Conservation (phyloP, 1,140 invertebrate genomes). For the Zaprionus africanus region DNA sequence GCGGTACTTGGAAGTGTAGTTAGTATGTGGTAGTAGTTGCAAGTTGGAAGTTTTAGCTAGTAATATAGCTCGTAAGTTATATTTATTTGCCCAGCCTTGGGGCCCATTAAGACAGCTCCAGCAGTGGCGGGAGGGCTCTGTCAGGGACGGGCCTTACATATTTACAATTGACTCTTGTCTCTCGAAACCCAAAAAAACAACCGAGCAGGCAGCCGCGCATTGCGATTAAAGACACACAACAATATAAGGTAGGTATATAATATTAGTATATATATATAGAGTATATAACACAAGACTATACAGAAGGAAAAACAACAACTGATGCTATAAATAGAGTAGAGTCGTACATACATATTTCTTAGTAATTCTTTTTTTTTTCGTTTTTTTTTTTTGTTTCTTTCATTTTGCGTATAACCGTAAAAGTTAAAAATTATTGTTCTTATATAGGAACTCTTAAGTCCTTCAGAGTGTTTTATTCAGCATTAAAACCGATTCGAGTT, state of each 20-base stretch:
- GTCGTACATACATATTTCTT: slow-evolving; percentile 26
- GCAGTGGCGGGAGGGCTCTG: slow-evolving; percentile 20
- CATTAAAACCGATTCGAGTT: slow-evolving; percentile 58
- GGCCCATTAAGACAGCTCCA: slow-evolving; percentile 73
- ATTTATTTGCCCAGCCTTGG: slow-evolving; percentile 63
- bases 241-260: slow-evolving; percentile 45
- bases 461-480: slow-evolving; percentile 43
- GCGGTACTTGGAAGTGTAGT: slow-evolving; percentile 38
- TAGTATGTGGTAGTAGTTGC: slow-evolving; percentile 40
- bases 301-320: slow-evolving; percentile 4
- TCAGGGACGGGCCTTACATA: slow-evolving; percentile 62
- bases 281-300: slow-evolving; percentile 42
- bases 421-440: slow-evolving; percentile 77
- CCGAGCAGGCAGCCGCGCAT: slow-evolving; percentile 4
- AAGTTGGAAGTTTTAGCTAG: slow-evolving; percentile 1
- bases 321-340: slow-evolving; percentile 1
- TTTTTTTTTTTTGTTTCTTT: slow-evolving; percentile 20
- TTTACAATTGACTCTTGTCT: slow-evolving; percentile 66
- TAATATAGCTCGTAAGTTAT: slow-evolving; percentile 54
- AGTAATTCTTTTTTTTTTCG: slow-evolving; percentile 8
- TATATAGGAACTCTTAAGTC: slow-evolving; percentile 68
- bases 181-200: neutral
- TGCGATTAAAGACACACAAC: slow-evolving; percentile 26
- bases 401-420: slow-evolving; percentile 46
- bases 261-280: slow-evolving; percentile 44